These are phyloP conservation scores for Heteropelma amictum DNA, from an alignment of 2,888 invertebrate genomes.

Conservation along the genomic window DNA sequence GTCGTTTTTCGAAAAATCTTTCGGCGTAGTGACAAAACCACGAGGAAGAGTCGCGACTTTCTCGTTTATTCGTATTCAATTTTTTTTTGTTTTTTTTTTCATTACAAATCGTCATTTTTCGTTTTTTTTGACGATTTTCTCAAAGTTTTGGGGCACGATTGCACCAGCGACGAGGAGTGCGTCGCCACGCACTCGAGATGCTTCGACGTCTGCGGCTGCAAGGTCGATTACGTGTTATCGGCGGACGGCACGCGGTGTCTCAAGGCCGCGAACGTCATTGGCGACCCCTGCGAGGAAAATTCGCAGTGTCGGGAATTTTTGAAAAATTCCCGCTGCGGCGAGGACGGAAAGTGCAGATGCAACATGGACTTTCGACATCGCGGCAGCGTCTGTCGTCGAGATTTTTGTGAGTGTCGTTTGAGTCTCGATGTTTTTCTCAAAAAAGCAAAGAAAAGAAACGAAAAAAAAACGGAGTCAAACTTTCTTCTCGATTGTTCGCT, in stretches of 20 bases:
- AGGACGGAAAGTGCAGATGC: constrained; percentile 67
- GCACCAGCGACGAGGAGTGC: constrained; percentile 73
- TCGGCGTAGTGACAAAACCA: too few species aligned
- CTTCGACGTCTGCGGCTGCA: constrained; percentile 70
- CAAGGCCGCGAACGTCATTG: constrained; percentile 69
- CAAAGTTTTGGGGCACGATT: constrained; percentile 66
- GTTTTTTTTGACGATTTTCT: neutral
- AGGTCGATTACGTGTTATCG: constrained; percentile 70
- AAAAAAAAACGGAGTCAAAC: too few species aligned
- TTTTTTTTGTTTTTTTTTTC: constrained; percentile 1
- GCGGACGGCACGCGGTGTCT: constrained; percentile 69
- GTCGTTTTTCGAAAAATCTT: neutral
- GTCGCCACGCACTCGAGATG: constrained; percentile 71
- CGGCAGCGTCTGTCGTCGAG: constrained; percentile 64
- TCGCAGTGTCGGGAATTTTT: constrained; percentile 71
- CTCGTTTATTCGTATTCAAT: too few species aligned
- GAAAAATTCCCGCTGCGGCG: constrained; percentile 63
- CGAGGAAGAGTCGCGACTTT: too few species aligned
- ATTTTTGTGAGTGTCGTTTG: constrained; percentile 62
- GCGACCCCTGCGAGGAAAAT: constrained; percentile 70
- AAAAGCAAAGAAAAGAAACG: neutral
- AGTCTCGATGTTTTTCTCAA: neutral
- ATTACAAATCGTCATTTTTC: too few species aligned
- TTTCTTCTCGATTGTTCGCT: too few species aligned
- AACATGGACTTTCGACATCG: constrained; percentile 65